Base-by-base conservation (phyloP, 2,113 vertebrate species). In the Papio anubis region DNA sequence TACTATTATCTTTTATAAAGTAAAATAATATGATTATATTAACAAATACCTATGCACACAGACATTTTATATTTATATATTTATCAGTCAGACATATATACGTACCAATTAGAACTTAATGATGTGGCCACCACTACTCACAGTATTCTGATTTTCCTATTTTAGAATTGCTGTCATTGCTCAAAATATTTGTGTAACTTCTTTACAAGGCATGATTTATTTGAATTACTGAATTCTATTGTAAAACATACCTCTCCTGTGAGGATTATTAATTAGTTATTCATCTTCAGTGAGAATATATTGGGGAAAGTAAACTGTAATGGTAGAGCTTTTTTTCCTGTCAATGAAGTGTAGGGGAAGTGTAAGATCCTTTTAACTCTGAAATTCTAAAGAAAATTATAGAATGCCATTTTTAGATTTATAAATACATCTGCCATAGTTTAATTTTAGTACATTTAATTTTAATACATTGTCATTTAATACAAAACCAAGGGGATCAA, bases 161-260 rank as follows among this genome's bases (percentile, higher is more conserved):
- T 85, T 93, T 85, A 80, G 52, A 75, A 91, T 92, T 95, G 21
- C 21, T 94, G 12, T 57, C 64, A 82, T 96, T 94, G 68, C 79
- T 96, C 38, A 81, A 40, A 95, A 85, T 92, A 82, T 96, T 90
- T 89, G 61, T 80, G 1, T 70, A 86, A 75, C 35, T 85, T 90
- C 43, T 89, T 94, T 73, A n/a, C 43, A 96, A 94, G 64, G 18
- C 18, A 72, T 93, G 43, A 94, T 73, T 92, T 94, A 93, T 72
- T 97, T 93, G 81, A 92, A 90, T 93, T 92, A 95, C 55, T 94
- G 85, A 95, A 35, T 75, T 88, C n/a, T 96, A 0, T 85, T 93
- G 6, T 84, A 83, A 96, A 88, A 97, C 79, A 40, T 82, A 86
- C 73, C 40, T 89, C 27, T 90, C 27, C 79, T 68, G 52, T 68